These are phyloP conservation scores for Apaloderma vittatum DNA, from an alignment of 2,113 vertebrate species.

Conservation along the genomic window DNA sequence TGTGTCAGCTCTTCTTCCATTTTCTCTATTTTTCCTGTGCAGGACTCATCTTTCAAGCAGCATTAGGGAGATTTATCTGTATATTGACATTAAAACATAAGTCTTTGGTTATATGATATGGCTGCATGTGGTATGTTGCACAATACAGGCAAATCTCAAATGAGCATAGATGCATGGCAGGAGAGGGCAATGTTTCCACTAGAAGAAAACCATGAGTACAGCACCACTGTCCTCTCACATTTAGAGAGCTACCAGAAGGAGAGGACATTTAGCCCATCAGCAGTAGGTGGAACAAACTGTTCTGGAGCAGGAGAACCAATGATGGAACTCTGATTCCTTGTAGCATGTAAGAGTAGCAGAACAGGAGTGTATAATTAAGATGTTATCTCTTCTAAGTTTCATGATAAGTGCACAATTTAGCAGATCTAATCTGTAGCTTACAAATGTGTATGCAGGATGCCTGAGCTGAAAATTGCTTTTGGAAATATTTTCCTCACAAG, in stretches of 20 bases:
- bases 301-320: not conserved
- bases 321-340: not conserved
- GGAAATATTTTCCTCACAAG: not conserved
- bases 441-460: not conserved
- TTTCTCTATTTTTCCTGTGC: not conserved
- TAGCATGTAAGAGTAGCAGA: not conserved
- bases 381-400: not conserved
- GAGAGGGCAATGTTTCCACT: not conserved
- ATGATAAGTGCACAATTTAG: not conserved
- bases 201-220: not conserved
- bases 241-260: not conserved
- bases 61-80: not conserved
- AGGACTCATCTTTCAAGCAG: not conserved
- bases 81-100: not conserved
- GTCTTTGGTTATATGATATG: accelerated
- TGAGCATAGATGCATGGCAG: accelerated
- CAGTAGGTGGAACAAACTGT: not conserved
- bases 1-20: not conserved
- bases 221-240: not conserved
- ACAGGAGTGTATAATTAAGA: not conserved
- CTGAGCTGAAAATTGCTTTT: not conserved
- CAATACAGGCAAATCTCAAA: not conserved
- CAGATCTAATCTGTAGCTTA: not conserved
- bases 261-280: not conserved
- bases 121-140: not conserved